Conservation (phyloP, 2,888 invertebrate genomes). For the Epistrophella euchroma region DNA sequence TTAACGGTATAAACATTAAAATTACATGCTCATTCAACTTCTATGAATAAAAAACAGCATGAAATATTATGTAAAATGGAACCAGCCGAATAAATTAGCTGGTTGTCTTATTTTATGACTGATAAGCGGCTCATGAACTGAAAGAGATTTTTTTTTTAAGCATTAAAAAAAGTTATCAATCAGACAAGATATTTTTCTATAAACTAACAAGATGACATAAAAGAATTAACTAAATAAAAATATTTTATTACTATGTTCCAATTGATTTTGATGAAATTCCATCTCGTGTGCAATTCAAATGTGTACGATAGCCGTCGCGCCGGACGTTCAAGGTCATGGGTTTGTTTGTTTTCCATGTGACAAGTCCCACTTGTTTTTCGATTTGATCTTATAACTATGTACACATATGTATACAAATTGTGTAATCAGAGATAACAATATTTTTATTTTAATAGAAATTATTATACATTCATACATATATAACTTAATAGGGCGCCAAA, state of each 20-base stretch:
- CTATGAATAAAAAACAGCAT: neutral
- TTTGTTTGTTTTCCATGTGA: slow-evolving; percentile 11
- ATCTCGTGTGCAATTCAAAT: slow-evolving; percentile 17
- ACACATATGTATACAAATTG: slow-evolving; percentile 9
- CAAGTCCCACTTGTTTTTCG: slow-evolving; percentile 30
- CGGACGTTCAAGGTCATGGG: slow-evolving; percentile 60
- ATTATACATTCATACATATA: no score
- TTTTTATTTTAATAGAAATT: neutral
- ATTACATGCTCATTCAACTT: neutral
- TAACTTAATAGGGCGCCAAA: neutral
- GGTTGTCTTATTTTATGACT: neutral
- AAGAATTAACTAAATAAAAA: neutral
- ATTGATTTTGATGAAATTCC: slow-evolving; percentile 6
- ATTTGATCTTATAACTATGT: slow-evolving; percentile 3
- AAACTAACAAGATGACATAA: slow-evolving; percentile 1
- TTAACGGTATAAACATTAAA: neutral
- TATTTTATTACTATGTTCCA: neutral
- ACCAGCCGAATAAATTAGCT: neutral
- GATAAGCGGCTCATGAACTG: slow-evolving; percentile 10
- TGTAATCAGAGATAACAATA: slow-evolving; percentile 14
- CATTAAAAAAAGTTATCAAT: slow-evolving; percentile 13
- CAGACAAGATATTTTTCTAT: neutral
- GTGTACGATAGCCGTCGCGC: slow-evolving; percentile 8
- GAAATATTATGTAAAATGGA: neutral
- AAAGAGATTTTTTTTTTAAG: neutral